A percentile compares a stretch with the other conserved stretches of the same genome.
Conservation (phyloP, 2,888 invertebrate genomes). For the Pollenia griseotomentosa region DNA sequence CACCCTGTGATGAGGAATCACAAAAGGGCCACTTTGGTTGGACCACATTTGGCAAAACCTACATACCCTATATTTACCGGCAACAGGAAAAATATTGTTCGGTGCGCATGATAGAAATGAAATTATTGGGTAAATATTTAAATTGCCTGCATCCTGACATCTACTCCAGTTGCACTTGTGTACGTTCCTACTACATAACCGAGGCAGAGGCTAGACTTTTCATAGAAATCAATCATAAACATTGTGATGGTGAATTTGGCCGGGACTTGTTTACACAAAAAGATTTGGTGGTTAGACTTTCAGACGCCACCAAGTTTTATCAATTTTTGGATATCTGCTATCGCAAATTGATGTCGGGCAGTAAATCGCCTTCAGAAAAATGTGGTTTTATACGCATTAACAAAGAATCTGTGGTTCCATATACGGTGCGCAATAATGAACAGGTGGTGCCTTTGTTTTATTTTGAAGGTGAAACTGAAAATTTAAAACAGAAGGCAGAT, state of each 20-base stretch:
- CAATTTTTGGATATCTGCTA: constrained; percentile 95
- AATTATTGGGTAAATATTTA: constrained; percentile 94
- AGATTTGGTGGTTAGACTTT: constrained; percentile 94
- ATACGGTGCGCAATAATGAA: constrained; percentile 91
- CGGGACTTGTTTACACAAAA: constrained; percentile 93
- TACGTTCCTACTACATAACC: constrained; percentile 96
- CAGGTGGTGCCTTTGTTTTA: constrained; percentile 97
- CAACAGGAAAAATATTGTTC: constrained; percentile 94
- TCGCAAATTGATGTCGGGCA: constrained; percentile 90
- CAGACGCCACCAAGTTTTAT: constrained; percentile 95
- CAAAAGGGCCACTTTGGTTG: constrained; percentile 94
- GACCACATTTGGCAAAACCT: constrained; percentile 93
- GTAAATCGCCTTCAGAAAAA: constrained; percentile 89
- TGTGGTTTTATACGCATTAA: constrained; percentile 97
- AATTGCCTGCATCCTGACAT: constrained; percentile 95
- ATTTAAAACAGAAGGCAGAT: constrained; percentile 93
- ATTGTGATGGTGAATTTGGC: constrained; percentile 96
- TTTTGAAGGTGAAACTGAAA: constrained; percentile 94
- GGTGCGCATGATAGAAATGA: constrained; percentile 97
- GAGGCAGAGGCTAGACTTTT: constrained; percentile 94
- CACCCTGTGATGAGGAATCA: constrained; percentile 89
- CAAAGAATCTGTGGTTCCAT: constrained; percentile 96
- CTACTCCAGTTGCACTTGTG: constrained; percentile 95
- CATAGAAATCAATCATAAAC: constrained; percentile 96
- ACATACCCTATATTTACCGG: constrained; percentile 95